Base-by-base conservation (phyloP, 92 coral and sea anemone species). In the Montipora capitata region DNA sequence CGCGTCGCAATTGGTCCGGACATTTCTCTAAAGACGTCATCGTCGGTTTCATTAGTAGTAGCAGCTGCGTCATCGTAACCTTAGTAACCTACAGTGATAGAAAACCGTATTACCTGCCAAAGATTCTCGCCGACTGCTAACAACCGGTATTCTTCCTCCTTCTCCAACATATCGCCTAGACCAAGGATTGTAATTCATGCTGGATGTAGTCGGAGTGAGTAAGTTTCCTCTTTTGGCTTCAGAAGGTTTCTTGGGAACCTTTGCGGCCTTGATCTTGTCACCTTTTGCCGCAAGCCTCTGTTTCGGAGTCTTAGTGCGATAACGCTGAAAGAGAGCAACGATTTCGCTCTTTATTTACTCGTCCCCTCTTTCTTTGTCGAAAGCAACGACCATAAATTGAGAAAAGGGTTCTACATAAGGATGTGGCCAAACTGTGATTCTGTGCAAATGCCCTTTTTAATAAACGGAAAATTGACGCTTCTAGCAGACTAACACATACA, bases 51-150 rank as follows among this genome's bases (percentile, higher is more conserved):
- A 27, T 27, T 27, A 27, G 35, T 27, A 27, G 35, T 27, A 27
- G 35, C 2, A 48, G 52, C 52, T 48, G 52, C 7, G 10, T 4
- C 4, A 45, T 45, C 51, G 8, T 45, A 45, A 45, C n/a, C n/a
- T n/a, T n/a, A n/a, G n/a, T 27, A 27, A 27, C 35, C 35, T n/a
- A 56, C 3, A 5, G 10, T 7, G n/a, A n/a, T 0, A 59, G 10
- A 16, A 35, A 7, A 14, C 13, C 16, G 14, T 40, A 87, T 52
- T 48, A 94, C 98, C 98, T 70, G 91, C 63, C 49, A 89, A 82
- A 3, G 98, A 92, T 51, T 93, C 98, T 67, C 98, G 90, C 74
- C 98, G 87, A 61, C 88, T 95, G n/a, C 92, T 66, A 17, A 95
- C 88, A 14, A 91, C 75, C 42, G 98, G 98, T 9, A 95, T 95